A percentile compares a stretch with the other conserved stretches of the same genome.
Conservation (phyloP, 2,113 vertebrate genomes). For the Crotalus helleri region DNA sequence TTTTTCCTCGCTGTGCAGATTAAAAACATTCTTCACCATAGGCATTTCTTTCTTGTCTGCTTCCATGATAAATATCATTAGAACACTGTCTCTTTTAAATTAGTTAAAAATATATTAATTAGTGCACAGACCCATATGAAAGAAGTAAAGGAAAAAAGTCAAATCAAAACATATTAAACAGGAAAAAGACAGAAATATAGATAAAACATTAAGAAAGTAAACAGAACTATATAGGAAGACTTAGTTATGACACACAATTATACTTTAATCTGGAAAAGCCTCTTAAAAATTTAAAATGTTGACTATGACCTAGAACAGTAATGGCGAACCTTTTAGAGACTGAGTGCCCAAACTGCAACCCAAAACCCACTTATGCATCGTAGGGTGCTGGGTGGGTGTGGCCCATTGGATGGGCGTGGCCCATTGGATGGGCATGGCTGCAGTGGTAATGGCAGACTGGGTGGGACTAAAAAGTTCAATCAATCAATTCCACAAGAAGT, state of each 20-base stretch:
- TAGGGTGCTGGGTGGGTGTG: no score
- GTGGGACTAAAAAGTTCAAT: no score
- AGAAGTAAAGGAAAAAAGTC: neutral
- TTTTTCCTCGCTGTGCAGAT: constrained; percentile 37
- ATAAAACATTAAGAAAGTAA: neutral
- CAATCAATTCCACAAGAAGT: no score
- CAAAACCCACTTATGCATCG: no score
- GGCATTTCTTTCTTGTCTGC: neutral
- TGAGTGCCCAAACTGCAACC: no score
- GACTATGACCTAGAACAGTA: neutral
- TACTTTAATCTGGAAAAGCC: neutral
- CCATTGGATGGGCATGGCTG: no score
- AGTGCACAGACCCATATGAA: neutral
- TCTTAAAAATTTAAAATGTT: neutral
- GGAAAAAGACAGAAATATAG: neutral
- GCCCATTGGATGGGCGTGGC: no score
- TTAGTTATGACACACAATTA: neutral
- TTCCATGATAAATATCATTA: constrained; percentile 1
- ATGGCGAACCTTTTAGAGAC: no score
- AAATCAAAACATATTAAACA: neutral
- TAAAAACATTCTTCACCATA: accelerated
- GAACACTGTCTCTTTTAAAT: neutral
- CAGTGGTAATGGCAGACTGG: no score
- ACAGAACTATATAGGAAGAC: neutral
- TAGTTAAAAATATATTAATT: neutral